Conservation (phyloP, 2,797 vertebrate species). For the Protonibea diacanthus region DNA sequence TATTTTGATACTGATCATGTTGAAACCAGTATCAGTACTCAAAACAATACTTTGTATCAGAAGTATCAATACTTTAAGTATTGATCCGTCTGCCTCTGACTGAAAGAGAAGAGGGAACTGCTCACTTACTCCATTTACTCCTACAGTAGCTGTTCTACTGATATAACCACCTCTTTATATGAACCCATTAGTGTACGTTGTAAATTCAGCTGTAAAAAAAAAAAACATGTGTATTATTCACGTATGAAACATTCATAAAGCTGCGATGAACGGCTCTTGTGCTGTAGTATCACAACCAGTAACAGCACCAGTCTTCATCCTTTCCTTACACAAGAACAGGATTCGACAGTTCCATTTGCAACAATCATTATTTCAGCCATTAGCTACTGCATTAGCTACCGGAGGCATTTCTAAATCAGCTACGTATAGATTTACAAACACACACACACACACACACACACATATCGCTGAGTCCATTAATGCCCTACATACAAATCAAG, state of each 20-base stretch:
- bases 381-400: constrained; percentile 77
- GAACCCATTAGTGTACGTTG: constrained; percentile 9
- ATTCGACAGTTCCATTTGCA: constrained; percentile 74
- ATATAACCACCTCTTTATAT: constrained; percentile 5
- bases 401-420: constrained; percentile 78
- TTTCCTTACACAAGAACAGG: constrained; percentile 45
- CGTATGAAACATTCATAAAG: constrained; percentile 46
- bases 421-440: constrained; percentile 79
- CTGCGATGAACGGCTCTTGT: constrained; percentile 40
- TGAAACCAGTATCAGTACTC: neutral
- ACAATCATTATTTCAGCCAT: constrained; percentile 80
- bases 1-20: neutral
- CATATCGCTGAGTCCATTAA: constrained; percentile 70
- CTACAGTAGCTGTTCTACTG: constrained; percentile 6
- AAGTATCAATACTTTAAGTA: neutral
- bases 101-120: neutral
- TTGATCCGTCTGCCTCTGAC: neutral
- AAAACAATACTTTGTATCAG: neutral
- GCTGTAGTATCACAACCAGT: constrained; percentile 19
- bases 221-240: constrained; percentile 11
- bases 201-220: constrained; percentile 34
- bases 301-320: constrained; percentile 35
- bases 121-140: neutral
- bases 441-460: constrained; percentile 43
- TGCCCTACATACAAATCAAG: constrained; percentile 60